These are phyloP conservation scores for Anodontia alba DNA, from an alignment of 2,888 invertebrate species.

Conservation along the genomic window DNA sequence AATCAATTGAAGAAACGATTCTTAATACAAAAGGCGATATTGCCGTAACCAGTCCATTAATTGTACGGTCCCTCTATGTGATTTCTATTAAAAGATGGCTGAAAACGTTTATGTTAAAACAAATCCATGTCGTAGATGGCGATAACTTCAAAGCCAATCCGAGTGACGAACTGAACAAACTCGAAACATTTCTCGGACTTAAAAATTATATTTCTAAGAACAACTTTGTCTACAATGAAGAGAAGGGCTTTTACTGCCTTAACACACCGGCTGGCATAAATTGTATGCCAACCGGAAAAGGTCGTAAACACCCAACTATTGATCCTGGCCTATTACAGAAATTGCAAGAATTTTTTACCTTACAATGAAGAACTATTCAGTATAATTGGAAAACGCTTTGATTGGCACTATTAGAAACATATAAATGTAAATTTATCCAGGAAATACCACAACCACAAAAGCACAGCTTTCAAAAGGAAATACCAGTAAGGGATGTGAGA, in stretches of 20 bases:
- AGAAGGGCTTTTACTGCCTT: slow-evolving; percentile 97
- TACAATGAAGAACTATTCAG: slow-evolving; percentile 87
- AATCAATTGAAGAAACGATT: neutral
- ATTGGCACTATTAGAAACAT: slow-evolving; percentile 88
- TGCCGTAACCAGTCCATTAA: neutral
- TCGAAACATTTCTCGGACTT: slow-evolving; percentile 77
- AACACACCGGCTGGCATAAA: slow-evolving; percentile 90
- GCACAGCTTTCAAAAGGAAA: too few relatives aligned
- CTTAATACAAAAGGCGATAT: neutral
- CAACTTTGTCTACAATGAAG: slow-evolving; percentile 97
- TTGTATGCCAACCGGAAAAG: slow-evolving; percentile 93
- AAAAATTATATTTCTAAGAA: slow-evolving; percentile 85
- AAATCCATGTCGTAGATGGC: slow-evolving; percentile 94
- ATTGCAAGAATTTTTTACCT: slow-evolving; percentile 77
- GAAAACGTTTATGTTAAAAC: slow-evolving; percentile 92
- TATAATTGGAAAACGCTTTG: slow-evolving; percentile 94
- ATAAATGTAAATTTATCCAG: too few relatives aligned
- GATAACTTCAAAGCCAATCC: slow-evolving; percentile 74
- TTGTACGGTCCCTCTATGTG: neutral
- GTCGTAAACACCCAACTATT: slow-evolving; percentile 89
- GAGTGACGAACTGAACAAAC: slow-evolving; percentile 66
- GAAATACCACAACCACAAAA: too few relatives aligned
- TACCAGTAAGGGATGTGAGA: too few relatives aligned
- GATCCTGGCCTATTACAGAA: slow-evolving; percentile 85
- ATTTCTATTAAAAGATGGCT: slow-evolving; percentile 92